phyloP scores from a whole-genome alignment of 2,797 vertebrate genomes.

The Acomys russatus region DNA sequence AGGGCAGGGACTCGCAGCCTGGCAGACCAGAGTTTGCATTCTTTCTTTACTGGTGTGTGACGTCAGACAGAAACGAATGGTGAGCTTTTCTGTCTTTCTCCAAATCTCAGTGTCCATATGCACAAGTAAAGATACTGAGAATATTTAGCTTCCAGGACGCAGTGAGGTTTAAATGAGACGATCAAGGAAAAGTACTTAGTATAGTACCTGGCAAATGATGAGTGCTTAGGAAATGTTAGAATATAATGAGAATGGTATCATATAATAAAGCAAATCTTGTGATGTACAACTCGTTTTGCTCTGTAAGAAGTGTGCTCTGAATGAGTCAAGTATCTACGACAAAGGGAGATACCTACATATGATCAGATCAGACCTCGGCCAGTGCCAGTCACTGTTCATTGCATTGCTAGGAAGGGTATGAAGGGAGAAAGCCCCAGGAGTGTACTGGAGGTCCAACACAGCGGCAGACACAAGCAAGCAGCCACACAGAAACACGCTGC shows the following conservation, averaged over 20 bases:
- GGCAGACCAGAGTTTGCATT: not conserved
- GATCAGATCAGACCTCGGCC: not conserved
- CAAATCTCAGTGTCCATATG: not conserved
- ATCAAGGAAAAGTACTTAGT: not conserved
- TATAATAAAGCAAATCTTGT: constrained; percentile 12
- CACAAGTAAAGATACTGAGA: constrained; percentile 31
- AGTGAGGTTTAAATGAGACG: constrained; percentile 33
- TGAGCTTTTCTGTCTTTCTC: not conserved
- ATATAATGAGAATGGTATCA: not conserved
- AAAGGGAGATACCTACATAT: not conserved
- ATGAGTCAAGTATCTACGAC: not conserved
- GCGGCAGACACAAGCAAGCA: not conserved
- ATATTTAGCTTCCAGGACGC: not conserved
- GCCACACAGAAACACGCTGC: not conserved
- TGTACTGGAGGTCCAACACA: not conserved
- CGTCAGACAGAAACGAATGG: not conserved
- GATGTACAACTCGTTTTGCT: not conserved
- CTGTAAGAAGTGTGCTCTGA: constrained; percentile 52
- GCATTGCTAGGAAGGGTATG: not conserved
- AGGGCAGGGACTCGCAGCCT: not conserved
- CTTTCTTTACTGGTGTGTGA: not conserved
- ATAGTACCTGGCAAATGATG: not conserved
- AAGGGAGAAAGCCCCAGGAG: not conserved
- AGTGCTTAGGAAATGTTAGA: constrained; percentile 17
- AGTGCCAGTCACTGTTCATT: not conserved